Evolutionary conservation across 2,797 vertebrate species (phyloP).

Genomic region (Xenops minutus): DNA sequence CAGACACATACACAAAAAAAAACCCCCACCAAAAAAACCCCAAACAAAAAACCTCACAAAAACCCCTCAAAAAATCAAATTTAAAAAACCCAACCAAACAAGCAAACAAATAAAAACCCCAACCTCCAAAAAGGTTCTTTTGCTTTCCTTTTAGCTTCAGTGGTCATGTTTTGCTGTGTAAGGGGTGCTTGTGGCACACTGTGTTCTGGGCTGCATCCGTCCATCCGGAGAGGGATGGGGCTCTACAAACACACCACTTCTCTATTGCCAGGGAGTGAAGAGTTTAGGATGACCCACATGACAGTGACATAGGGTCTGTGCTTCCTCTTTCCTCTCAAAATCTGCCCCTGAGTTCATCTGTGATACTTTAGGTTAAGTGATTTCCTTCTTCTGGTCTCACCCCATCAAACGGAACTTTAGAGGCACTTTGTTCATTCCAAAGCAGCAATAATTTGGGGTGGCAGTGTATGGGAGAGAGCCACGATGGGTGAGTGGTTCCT

Average conservation of each 20-base stretch:
- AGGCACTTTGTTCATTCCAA: background rate
- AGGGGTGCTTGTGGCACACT: background rate
- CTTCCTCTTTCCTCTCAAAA: background rate
- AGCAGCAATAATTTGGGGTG: background rate
- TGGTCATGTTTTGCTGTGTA: background rate
- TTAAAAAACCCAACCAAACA: background rate
- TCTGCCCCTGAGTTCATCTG: accelerated
- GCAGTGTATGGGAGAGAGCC: accelerated
- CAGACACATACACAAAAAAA: background rate
- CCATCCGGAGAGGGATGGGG: accelerated
- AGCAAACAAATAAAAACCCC: background rate
- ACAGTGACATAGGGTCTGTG: accelerated
- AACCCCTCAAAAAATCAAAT: too few species aligned
- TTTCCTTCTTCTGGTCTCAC: background rate
- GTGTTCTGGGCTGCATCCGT: background rate
- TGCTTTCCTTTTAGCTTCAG: background rate
- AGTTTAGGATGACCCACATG: background rate
- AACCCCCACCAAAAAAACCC: background rate
- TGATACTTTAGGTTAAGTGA: background rate
- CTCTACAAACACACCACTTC: background rate
- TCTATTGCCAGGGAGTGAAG: background rate
- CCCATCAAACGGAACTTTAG: background rate
- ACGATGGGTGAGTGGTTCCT: background rate
- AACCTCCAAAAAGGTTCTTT: background rate
- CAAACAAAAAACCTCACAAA: background rate